Base-by-base conservation (phyloP, 2,888 invertebrate genomes). In the Thymelicus lineola region DNA sequence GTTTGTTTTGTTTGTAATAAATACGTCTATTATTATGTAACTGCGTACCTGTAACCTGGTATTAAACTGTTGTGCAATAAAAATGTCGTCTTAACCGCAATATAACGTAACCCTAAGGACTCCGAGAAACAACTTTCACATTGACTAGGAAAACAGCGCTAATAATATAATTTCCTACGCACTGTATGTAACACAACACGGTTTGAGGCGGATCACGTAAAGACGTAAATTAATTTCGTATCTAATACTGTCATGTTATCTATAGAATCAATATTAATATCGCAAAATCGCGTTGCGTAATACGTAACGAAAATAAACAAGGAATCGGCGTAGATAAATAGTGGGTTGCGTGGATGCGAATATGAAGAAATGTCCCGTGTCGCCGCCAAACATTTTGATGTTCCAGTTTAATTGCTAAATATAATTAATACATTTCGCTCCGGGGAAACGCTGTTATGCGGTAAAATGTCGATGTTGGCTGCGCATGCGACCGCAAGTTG, bases 391-490 rank as follows among this genome's bases (percentile, higher is more conserved):
- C 87, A 87, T 89, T 89, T 87, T 86, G 86, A 89, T 87, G 84
- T 86, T 81, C 81, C 83, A 73, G 83, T 90, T 88, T 90, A 90
- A 92, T 92, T 90, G 89, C 90, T 86, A 85, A 88, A 90, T 88
- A 90, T 91, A 90, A 91, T 92, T 90, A 91, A 91, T 88, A 82
- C 75, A 81, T 87, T 78, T 78, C 80, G 80, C 77, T 76, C 68
- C 76, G 71, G 79, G 76, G 80, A 84, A 85, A 82, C 80, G 82
- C 80, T 81, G 82, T 78, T 81, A 79, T 83, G 75, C 79, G 80
- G 82, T 83, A 83, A 53, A 85, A 86, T 83, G 80, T 82, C 77
- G 74, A 76, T 75, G 64, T 73, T 71, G 72, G 74, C 72, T 61
- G 73, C 73, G 70, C 64, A 66, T 71, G 72, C 69, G 55, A 66